Percentiles rank a stretch among this genome's conserved stretches.
phyloP scores from a whole-genome alignment of 2,888 invertebrate genomes.

The Cyclophora punctaria region DNA sequence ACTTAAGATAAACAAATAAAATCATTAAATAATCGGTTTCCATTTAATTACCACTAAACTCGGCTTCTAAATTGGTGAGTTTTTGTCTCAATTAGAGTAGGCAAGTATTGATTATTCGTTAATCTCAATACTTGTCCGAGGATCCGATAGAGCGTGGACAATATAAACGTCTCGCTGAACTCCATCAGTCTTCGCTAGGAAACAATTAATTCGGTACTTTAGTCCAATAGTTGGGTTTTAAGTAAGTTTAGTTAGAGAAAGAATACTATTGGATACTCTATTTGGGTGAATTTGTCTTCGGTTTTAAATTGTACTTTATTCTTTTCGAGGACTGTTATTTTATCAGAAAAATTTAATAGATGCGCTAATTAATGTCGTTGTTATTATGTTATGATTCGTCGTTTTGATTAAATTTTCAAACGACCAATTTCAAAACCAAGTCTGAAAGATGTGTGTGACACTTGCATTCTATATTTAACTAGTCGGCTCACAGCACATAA shows the following conservation, averaged over 20 bases:
- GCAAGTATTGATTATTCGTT: constrained; percentile 46
- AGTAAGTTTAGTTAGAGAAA: too few species aligned
- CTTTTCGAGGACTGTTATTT: too few species aligned
- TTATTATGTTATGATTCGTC: not conserved
- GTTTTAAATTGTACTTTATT: constrained; percentile 14
- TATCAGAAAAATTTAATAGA: too few species aligned
- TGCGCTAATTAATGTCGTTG: too few species aligned
- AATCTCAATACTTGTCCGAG: constrained; percentile 51
- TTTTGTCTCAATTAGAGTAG: constrained; percentile 41
- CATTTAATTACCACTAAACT: constrained; percentile 15
- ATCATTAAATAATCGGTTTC: too few species aligned
- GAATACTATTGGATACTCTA: too few species aligned
- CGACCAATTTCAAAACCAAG: too few species aligned
- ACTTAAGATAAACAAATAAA: too few species aligned
- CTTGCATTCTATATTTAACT: too few species aligned
- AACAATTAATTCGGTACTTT: not conserved
- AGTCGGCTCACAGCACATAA: too few species aligned
- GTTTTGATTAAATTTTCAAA: too few species aligned
- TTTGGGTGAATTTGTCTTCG: constrained; percentile 23
- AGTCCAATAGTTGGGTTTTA: not conserved
- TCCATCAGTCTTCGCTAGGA: constrained; percentile 29
- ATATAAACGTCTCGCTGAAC: constrained; percentile 42
- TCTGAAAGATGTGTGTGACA: too few species aligned
- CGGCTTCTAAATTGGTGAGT: constrained; percentile 18
- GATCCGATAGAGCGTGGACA: constrained; percentile 42